A percentile compares a stretch with the other conserved stretches of the same genome.
Evolutionary conservation across 2,888 invertebrate genomes (phyloP).

Genomic region (Drosophila algonquin): DNA sequence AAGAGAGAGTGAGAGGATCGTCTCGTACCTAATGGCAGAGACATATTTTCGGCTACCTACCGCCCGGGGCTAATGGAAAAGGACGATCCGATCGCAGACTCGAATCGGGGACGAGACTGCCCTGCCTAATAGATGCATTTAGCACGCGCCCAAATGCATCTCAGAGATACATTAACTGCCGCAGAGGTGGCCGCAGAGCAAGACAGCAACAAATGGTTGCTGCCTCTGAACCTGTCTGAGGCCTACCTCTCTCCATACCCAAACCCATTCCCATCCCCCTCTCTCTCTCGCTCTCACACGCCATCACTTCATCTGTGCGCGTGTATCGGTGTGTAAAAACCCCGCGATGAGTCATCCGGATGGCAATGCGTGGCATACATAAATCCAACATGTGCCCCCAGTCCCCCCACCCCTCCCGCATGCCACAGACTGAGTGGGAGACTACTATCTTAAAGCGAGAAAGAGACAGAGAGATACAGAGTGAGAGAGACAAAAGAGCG

Average conservation of each 20-base stretch:
- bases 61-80: conserved; percentile 37
- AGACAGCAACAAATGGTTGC: conserved; percentile 43
- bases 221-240: conserved; percentile 27
- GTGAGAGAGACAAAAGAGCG: conserved; percentile 12
- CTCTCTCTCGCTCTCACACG: conserved; percentile 28
- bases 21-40: conserved; percentile 31
- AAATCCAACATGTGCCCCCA: conserved; percentile 61
- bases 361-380: conserved; percentile 63
- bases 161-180: conserved; percentile 39
- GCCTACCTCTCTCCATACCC: not conserved
- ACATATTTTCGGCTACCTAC: conserved; percentile 29
- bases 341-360: conserved; percentile 81
- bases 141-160: conserved; percentile 66
- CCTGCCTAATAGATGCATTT: conserved; percentile 69
- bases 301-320: conserved; percentile 9
- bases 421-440: conserved; percentile 19
- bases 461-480: conserved; percentile 6
- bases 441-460: conserved; percentile 6
- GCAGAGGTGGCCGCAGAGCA: conserved; percentile 11
- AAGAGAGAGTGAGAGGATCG: not conserved
- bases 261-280: conserved; percentile 27
- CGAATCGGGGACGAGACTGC: conserved; percentile 9
- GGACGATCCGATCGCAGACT: conserved; percentile 16
- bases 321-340: conserved; percentile 73
- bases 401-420: conserved; percentile 4